A percentile compares a stretch with the other conserved stretches of the same genome.
Evolutionary conservation across 2,797 vertebrate genomes (phyloP).

Genomic region (Labeo calbasu): DNA sequence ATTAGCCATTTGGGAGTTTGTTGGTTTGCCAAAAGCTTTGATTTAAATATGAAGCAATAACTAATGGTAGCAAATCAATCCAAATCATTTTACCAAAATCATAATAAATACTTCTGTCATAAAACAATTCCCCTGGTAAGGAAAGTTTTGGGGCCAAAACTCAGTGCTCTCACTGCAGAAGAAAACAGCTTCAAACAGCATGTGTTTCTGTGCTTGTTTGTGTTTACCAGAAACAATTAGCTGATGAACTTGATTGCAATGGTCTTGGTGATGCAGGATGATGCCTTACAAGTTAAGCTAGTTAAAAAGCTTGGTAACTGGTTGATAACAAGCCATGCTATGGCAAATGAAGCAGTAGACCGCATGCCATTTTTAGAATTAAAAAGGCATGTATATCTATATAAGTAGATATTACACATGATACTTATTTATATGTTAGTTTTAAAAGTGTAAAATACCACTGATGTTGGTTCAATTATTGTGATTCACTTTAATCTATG

Average conservation of each 20-base stretch:
- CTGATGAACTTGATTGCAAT: background rate
- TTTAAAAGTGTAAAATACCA: background rate
- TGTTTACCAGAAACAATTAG: background rate
- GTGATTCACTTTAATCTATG: background rate
- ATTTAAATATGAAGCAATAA: constrained; percentile 52
- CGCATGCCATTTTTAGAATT: background rate
- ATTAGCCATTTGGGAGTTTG: constrained; percentile 48
- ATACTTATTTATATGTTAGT: background rate
- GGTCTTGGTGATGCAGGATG: background rate
- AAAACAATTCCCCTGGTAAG: constrained; percentile 30
- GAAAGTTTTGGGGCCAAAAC: background rate
- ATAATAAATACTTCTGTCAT: constrained; percentile 40
- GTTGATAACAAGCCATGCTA: too few species aligned
- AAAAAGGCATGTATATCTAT: background rate
- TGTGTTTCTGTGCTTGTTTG: background rate
- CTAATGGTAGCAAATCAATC: constrained; percentile 48
- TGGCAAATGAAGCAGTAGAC: background rate
- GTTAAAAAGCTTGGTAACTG: background rate
- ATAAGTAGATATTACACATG: background rate
- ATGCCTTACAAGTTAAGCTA: background rate
- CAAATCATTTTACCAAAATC: constrained; percentile 58
- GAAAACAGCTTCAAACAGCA: background rate
- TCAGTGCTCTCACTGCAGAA: constrained; percentile 4
- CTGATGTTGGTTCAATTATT: background rate
- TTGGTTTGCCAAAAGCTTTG: constrained; percentile 35